Evolutionary conservation across 2,888 invertebrate genomes (phyloP).

Genomic region (Morpho achilles): DNA sequence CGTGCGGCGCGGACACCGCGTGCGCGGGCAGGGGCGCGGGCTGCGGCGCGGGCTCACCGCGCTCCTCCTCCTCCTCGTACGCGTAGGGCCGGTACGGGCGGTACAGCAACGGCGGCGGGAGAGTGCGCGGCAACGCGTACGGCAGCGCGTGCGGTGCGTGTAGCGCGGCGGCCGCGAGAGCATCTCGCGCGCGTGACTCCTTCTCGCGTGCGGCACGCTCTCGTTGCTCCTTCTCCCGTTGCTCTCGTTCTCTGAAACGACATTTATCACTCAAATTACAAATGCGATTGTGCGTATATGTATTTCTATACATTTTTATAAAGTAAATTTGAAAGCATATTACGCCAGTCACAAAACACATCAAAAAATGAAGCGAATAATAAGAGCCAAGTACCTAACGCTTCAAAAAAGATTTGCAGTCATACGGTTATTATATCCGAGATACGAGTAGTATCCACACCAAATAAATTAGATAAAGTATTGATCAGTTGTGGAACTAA

Average conservation of each 20-base stretch:
- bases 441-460: neutral
- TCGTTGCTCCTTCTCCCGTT: constrained; percentile 59
- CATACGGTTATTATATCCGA: too few relatives aligned
- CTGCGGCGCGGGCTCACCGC: constrained; percentile 30
- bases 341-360: too few relatives aligned
- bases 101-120: constrained; percentile 54
- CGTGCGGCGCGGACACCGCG: constrained; percentile 34
- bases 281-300: too few relatives aligned
- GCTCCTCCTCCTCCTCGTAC: constrained; percentile 34
- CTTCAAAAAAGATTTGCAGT: too few relatives aligned
- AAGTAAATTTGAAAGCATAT: too few relatives aligned
- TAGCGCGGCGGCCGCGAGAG: constrained; percentile 45
- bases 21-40: constrained; percentile 25
- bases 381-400: too few relatives aligned
- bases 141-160: constrained; percentile 34
- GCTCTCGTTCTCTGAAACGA: constrained; percentile 43
- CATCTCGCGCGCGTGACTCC: constrained; percentile 63
- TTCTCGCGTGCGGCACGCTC: constrained; percentile 64
- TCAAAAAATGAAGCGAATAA: too few relatives aligned
- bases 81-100: constrained; percentile 56
- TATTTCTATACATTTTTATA: too few relatives aligned
- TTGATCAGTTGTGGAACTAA: neutral
- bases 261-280: too few relatives aligned
- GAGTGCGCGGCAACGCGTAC: constrained; percentile 35
- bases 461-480: neutral